phyloP scores from a whole-genome alignment of 2,797 vertebrate genomes.

The Microtus obscurus region DNA sequence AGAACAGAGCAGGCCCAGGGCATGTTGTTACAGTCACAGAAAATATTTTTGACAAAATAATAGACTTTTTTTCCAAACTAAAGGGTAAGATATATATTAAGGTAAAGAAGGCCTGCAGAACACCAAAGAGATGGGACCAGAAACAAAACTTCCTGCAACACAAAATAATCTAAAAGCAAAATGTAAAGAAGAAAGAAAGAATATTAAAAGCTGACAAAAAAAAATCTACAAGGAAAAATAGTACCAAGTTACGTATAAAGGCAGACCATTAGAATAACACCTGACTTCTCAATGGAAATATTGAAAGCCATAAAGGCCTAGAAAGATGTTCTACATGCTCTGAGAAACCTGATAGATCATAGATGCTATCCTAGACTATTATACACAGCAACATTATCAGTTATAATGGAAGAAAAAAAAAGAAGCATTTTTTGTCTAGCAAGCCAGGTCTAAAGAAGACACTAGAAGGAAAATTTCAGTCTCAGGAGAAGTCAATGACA shows the following conservation, averaged over 20 bases:
- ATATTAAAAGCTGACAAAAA: too few relatives aligned
- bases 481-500: background rate
- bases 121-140: background rate
- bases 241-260: background rate
- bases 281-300: background rate
- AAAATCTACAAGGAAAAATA: background rate
- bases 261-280: background rate
- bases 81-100: background rate
- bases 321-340: background rate
- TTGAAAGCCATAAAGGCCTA: background rate
- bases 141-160: background rate
- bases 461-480: background rate
- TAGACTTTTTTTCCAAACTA: background rate
- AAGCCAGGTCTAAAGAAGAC: background rate
- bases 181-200: background rate
- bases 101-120: background rate
- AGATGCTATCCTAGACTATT: background rate
- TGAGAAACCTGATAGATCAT: background rate
- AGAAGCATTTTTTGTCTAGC: background rate
- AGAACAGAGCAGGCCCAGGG: too few relatives aligned
- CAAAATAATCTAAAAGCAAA: background rate
- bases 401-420: background rate
- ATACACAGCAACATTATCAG: background rate
- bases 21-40: background rate
- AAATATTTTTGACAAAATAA: background rate